Evolutionary conservation across 1,140 invertebrate species (phyloP).

Genomic region (Euborellia annulipes): DNA sequence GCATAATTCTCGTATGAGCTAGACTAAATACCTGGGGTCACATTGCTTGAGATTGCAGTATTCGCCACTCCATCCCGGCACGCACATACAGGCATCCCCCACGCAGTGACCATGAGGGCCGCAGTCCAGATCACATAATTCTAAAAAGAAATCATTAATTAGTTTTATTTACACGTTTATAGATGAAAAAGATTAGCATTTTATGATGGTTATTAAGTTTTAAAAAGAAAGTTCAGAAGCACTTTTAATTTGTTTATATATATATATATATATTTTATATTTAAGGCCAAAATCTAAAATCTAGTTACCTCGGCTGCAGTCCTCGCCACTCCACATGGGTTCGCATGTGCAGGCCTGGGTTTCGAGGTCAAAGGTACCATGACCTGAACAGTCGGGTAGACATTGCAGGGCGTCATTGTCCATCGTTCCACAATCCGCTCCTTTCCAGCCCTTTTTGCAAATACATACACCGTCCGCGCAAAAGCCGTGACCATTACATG

Average conservation of each 20-base stretch:
- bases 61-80: slow-evolving; percentile 77
- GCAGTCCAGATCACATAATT: slow-evolving; percentile 85
- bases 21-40: slow-evolving; percentile 54
- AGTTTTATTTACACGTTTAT: not conserved
- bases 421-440: slow-evolving; percentile 75
- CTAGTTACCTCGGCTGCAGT: slow-evolving; percentile 72
- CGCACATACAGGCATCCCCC: slow-evolving; percentile 77
- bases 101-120: slow-evolving; percentile 82
- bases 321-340: slow-evolving; percentile 80
- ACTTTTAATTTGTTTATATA: not conserved
- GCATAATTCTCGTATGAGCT: slow-evolving; percentile 3
- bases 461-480: slow-evolving; percentile 91
- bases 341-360: slow-evolving; percentile 83
- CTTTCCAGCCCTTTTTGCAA: slow-evolving; percentile 95
- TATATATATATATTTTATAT: slow-evolving; percentile 4
- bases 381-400: slow-evolving; percentile 82
- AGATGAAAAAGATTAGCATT: no score
- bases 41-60: slow-evolving; percentile 79
- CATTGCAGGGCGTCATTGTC: slow-evolving; percentile 88
- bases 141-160: slow-evolving; percentile 36
- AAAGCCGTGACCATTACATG: slow-evolving; percentile 87
- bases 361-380: slow-evolving; percentile 88
- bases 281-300: slow-evolving; percentile 17
- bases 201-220: no score
- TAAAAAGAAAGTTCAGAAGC: no score